Evolutionary conservation across 2,888 invertebrate species (phyloP).

Genomic region (Meliscaeva auricollis): DNA sequence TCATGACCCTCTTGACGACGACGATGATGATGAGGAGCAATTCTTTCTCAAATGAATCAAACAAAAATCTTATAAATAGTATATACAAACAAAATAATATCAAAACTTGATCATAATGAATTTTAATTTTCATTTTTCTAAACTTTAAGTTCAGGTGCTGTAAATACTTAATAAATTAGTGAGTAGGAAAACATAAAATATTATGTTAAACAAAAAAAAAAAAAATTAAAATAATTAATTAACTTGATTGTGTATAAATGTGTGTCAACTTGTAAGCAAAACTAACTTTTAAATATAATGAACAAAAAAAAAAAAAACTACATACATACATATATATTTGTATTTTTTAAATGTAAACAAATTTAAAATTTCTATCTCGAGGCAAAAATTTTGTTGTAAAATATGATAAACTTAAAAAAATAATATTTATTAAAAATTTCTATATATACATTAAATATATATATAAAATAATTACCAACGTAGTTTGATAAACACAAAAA

Average conservation of each 20-base stretch:
- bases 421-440: conserved; percentile 68
- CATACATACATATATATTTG: conserved; percentile 58
- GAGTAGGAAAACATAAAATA: conserved; percentile 50
- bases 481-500: conserved; percentile 47
- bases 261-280: conserved; percentile 46
- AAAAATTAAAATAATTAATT: background rate
- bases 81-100: conserved; percentile 33
- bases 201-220: conserved; percentile 30
- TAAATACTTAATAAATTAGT: conserved; percentile 74
- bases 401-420: conserved; percentile 31
- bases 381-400: conserved; percentile 50
- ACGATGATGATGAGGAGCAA: conserved; percentile 54
- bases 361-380: conserved; percentile 46
- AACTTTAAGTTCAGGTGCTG: conserved; percentile 68
- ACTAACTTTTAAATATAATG: background rate
- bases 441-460: conserved; percentile 16
- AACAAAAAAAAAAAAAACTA: conserved; percentile 35
- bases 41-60: conserved; percentile 62
- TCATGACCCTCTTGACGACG: conserved; percentile 42
- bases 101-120: conserved; percentile 37
- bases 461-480: conserved; percentile 33
- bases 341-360: conserved; percentile 64
- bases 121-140: background rate
- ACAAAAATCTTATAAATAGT: conserved; percentile 1
- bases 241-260: conserved; percentile 52